Percentiles rank a stretch among this genome's conserved stretches.
These are phyloP conservation scores for Luffia ferchaultella DNA, from an alignment of 2,888 invertebrate species.

Conservation along the genomic window DNA sequence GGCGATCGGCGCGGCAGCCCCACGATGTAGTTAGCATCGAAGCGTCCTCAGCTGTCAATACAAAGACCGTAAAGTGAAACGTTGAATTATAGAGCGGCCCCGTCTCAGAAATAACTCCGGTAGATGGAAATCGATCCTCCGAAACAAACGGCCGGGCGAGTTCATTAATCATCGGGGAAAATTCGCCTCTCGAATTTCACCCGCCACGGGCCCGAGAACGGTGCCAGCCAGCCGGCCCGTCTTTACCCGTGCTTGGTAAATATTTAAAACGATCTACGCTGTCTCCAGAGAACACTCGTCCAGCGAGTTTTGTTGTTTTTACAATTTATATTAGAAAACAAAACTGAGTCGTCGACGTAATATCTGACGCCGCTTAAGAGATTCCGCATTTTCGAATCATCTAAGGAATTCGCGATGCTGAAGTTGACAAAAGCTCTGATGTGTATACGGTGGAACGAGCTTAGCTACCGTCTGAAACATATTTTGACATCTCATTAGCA, in stretches of 20 bases:
- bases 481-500: no score
- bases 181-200: constrained; percentile 5
- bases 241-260: not conserved
- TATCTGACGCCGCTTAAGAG: no score
- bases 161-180: constrained; percentile 8
- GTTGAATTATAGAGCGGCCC: constrained; percentile 4
- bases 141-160: constrained; percentile 6
- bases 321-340: not conserved
- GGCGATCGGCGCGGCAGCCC: no score
- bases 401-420: no score
- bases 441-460: no score
- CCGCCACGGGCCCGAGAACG: no score
- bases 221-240: not conserved
- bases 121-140: constrained; percentile 6
- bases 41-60: not conserved
- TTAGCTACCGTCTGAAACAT: no score
- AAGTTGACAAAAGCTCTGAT: no score
- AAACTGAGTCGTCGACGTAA: not conserved
- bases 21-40: no score
- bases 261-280: not conserved
- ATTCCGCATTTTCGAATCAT: no score
- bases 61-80: constrained; percentile 2
- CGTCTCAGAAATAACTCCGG: not conserved
- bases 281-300: not conserved
- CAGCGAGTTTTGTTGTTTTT: not conserved